Evolutionary conservation across 2,888 invertebrate genomes (phyloP).

Genomic region (Polydrusus tereticollis): DNA sequence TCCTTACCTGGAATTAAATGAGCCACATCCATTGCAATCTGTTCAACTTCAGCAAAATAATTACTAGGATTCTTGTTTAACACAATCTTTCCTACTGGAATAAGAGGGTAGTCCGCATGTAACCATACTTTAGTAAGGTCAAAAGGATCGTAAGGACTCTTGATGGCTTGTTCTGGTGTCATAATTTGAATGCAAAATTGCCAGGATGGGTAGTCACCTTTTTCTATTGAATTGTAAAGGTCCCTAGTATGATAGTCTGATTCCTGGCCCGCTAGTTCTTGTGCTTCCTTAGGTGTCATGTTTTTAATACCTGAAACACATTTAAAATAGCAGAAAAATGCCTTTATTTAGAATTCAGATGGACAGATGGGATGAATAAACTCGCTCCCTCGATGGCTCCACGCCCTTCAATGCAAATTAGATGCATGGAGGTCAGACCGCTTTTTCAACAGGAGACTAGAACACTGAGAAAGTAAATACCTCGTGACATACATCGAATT

Average conservation of each 20-base stretch:
- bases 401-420: background rate
- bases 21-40: constrained; percentile 89
- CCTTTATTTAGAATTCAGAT: background rate
- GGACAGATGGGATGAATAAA: background rate
- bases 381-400: background rate
- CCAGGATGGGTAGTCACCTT: constrained; percentile 81
- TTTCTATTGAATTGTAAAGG: constrained; percentile 88
- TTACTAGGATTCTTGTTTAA: constrained; percentile 90
- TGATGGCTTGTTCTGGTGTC: constrained; percentile 88
- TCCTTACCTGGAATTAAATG: constrained; percentile 79
- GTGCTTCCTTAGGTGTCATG: constrained; percentile 76
- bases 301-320: constrained; percentile 77
- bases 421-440: constrained; percentile 10
- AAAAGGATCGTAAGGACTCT: constrained; percentile 87
- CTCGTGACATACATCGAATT: background rate
- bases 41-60: constrained; percentile 95
- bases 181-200: constrained; percentile 86
- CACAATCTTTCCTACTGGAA: constrained; percentile 87
- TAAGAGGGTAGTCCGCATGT: constrained; percentile 87
- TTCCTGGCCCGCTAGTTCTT: constrained; percentile 78
- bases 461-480: background rate
- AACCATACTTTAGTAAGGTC: constrained; percentile 95
- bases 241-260: constrained; percentile 92
- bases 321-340: background rate
- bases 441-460: constrained; percentile 8